These are phyloP conservation scores for Megaceryle maxima DNA, from an alignment of 2,113 vertebrate genomes.

Conservation along the genomic window DNA sequence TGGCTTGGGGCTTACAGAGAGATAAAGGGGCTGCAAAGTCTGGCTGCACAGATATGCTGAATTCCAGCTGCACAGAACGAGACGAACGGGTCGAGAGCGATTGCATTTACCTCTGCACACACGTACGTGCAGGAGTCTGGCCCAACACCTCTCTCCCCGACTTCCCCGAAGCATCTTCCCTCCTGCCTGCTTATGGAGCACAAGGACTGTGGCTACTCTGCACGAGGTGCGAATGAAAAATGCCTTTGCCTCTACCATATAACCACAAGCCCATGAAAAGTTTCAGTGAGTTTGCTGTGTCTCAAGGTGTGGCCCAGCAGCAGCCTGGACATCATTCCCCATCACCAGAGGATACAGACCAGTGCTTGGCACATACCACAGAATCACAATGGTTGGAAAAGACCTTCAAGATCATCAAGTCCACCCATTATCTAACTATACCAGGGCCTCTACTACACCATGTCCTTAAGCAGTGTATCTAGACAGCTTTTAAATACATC, in stretches of 20 bases:
- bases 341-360: neutral
- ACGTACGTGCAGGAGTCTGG: accelerated
- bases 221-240: neutral
- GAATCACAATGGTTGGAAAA: too few relatives aligned
- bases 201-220: neutral
- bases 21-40: constrained; percentile 61
- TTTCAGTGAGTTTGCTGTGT: neutral
- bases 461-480: too few relatives aligned
- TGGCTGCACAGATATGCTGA: constrained; percentile 23
- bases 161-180: neutral
- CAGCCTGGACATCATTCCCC: neutral
- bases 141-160: neutral
- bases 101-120: neutral
- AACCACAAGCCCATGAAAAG: neutral
- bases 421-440: too few relatives aligned
- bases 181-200: neutral
- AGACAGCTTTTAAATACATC: too few relatives aligned
- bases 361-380: neutral
- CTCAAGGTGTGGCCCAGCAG: neutral
- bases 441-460: too few relatives aligned
- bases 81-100: neutral
- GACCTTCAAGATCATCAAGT: too few relatives aligned
- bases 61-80: constrained; percentile 1
- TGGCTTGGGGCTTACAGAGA: constrained; percentile 41
- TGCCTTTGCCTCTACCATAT: neutral